Conservation (phyloP, 2,113 vertebrate genomes). For the Gavia stellata region DNA sequence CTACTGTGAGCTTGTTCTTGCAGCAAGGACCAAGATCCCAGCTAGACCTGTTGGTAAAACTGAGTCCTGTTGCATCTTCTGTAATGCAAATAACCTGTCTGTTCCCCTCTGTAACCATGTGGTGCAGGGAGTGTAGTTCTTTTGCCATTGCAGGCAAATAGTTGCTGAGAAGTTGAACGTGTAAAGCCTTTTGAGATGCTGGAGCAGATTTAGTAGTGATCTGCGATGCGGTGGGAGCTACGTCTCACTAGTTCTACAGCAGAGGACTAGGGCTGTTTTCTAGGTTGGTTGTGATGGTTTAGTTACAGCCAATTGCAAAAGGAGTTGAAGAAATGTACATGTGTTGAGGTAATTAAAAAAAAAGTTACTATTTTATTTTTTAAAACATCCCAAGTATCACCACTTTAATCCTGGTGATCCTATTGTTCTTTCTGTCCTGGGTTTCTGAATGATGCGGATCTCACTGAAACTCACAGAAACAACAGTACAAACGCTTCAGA, state of each 20-base stretch:
- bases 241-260: neutral
- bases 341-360: neutral
- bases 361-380: neutral
- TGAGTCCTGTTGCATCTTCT: neutral
- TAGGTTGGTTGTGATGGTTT: neutral
- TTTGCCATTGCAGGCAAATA: neutral
- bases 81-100: neutral
- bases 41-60: neutral
- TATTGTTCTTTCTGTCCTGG: neutral
- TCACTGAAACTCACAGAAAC: neutral
- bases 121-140: neutral
- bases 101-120: rapidly evolving
- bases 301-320: neutral
- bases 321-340: neutral
- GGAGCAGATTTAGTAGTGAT: neutral
- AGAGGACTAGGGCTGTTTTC: neutral
- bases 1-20: neutral
- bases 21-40: neutral
- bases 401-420: neutral
- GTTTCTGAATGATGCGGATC: neutral
- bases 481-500: neutral
- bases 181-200: neutral
- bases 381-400: neutral
- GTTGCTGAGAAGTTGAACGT: rapidly evolving
- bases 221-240: neutral